These are phyloP conservation scores for Pithys albifrons DNA, from an alignment of 2,113 vertebrate species.

Conservation along the genomic window DNA sequence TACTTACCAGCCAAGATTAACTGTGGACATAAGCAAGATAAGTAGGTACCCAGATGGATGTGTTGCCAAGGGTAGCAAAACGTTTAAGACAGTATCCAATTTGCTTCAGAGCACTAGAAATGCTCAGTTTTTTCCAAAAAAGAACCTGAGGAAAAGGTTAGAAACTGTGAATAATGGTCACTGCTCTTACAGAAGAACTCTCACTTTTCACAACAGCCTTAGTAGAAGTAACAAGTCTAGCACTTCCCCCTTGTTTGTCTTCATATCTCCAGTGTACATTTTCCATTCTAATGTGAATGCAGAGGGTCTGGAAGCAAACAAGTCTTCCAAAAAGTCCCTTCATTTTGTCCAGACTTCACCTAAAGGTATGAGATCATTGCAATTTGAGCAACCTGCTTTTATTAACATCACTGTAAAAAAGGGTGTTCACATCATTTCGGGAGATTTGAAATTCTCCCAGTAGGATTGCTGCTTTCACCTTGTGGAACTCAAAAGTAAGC, in stretches of 20 bases:
- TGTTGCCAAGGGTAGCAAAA: background rate
- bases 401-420: background rate
- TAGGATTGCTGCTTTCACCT: background rate
- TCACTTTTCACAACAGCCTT: background rate
- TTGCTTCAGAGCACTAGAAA: background rate
- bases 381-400: background rate
- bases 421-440: background rate
- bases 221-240: background rate
- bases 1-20: background rate
- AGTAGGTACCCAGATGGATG: background rate
- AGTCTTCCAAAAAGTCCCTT: background rate
- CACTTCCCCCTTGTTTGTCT: background rate
- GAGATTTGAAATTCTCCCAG: background rate
- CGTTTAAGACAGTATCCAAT: background rate
- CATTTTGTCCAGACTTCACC: background rate
- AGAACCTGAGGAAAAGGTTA: background rate
- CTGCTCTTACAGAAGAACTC: background rate
- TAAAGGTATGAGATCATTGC: background rate
- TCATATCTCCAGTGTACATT: background rate
- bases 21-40: background rate
- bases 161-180: background rate
- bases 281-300: background rate
- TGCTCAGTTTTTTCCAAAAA: background rate
- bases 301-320: background rate
- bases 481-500: background rate